Base-by-base conservation (phyloP, 2,113 vertebrate genomes). In the Prunella fulvescens region DNA sequence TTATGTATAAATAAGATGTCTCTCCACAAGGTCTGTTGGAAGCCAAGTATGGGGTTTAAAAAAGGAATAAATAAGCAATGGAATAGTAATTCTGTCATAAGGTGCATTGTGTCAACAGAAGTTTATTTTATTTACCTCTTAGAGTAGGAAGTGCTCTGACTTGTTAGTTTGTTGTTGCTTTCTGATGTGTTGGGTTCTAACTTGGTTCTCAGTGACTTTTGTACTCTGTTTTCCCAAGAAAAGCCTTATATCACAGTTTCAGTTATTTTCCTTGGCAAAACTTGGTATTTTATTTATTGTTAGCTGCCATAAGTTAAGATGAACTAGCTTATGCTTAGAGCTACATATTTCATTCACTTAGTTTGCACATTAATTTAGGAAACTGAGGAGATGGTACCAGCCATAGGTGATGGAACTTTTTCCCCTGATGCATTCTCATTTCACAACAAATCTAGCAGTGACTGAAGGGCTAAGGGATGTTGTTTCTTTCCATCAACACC, bases 21-120 rank as follows among this genome's bases (percentile, higher is more conserved):
- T 90, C 39, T 80, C 83, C 62, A 2, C 81, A 92, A 92, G 71
- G 92, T 89, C 85, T 10, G 13, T 25, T 4, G 12, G 86, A 95
- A 82, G 95, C 91, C 92, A 95, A 96, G 94, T 71, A 37, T 54
- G 78, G 66, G 62, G 92, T 90, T 73, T 79, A 66, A 88, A 66
- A 81, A 70, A 51, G 23, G 54, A 93, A 77, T 64, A 92, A 96
- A 88, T 65, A 94, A 92, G 89, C 70, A 84, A 56, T 56, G 60
- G 60, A 79, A 69, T 53, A 91, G 85, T 83, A 86, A 64, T 80
- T 92, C 51, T 86, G 29, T 67, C 50, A 50, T 71, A 94, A 95
- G 78, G 25, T 92, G 73, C 90, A 69, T 95, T 96, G 69, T 96
- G 90, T 96, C 92, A 91, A 83, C 74, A 79, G 72, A 76, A 77